Evolutionary conservation across 1,140 invertebrate species (phyloP).

Genomic region (Oreohelix idahoensis): DNA sequence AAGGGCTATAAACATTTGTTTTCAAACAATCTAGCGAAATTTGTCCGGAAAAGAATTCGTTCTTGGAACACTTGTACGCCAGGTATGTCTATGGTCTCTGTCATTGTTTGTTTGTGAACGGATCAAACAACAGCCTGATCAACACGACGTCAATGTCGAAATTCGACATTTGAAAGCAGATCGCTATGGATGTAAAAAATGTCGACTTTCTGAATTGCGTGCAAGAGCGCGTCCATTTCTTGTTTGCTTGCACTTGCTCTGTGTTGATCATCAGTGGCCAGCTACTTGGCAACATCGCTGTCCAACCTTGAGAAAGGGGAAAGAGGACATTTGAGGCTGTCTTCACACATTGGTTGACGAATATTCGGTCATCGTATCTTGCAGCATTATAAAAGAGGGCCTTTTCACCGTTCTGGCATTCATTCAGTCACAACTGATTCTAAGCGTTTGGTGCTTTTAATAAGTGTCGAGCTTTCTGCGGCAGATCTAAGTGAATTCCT

Average conservation of each 20-base stretch:
- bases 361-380: too few relatives aligned
- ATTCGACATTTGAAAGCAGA: neutral
- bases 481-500: neutral
- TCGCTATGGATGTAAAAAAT: neutral
- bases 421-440: neutral
- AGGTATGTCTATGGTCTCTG: neutral
- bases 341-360: too few relatives aligned
- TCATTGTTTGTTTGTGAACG: neutral
- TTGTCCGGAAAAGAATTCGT: neutral
- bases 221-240: neutral
- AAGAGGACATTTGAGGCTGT: neutral
- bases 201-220: neutral
- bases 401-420: neutral
- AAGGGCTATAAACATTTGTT: too few relatives aligned
- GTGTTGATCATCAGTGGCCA: neutral
- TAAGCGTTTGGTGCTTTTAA: neutral
- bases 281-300: neutral
- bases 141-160: neutral
- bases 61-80: neutral
- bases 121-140: neutral
- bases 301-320: neutral
- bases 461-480: neutral
- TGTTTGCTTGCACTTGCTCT: neutral
- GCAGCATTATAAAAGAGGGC: neutral
- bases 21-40: too few relatives aligned